These are phyloP conservation scores for Bombus picipes DNA, from an alignment of 1,140 invertebrate species.

Conservation along the genomic window DNA sequence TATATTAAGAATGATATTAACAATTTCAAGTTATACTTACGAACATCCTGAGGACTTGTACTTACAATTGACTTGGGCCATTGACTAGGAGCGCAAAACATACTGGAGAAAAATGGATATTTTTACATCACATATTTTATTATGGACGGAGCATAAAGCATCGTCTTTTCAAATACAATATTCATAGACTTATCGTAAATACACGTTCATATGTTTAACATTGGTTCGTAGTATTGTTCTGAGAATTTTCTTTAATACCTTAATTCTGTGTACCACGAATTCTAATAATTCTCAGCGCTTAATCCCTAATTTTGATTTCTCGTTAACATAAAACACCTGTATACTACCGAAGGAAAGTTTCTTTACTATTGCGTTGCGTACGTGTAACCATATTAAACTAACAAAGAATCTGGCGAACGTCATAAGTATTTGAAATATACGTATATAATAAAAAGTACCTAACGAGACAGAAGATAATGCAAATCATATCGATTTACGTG, in stretches of 20 bases:
- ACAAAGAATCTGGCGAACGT: not conserved
- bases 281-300: constrained; percentile 46
- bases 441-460: not conserved
- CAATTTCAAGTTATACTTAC: no score
- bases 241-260: constrained; percentile 19
- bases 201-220: constrained; percentile 56
- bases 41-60: not conserved
- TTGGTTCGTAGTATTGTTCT: constrained; percentile 49
- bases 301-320: constrained; percentile 59
- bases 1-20: not conserved
- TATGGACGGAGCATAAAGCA: constrained; percentile 69
- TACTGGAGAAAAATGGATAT: not conserved
- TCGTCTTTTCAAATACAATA: constrained; percentile 64
- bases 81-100: not conserved
- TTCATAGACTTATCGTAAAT: constrained; percentile 51
- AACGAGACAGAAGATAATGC: not conserved
- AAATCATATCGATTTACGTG: not conserved
- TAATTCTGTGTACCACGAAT: not conserved
- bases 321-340: constrained; percentile 23
- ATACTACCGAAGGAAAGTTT: not conserved
- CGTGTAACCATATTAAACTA: constrained; percentile 17
- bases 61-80: not conserved
- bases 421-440: not conserved
- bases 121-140: constrained; percentile 52
- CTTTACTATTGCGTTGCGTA: not conserved